Evolutionary conservation across 1,140 invertebrate species (phyloP), one percentile per base, ranked within the genome.

Genomic region (Andricus grossulariae): DNA sequence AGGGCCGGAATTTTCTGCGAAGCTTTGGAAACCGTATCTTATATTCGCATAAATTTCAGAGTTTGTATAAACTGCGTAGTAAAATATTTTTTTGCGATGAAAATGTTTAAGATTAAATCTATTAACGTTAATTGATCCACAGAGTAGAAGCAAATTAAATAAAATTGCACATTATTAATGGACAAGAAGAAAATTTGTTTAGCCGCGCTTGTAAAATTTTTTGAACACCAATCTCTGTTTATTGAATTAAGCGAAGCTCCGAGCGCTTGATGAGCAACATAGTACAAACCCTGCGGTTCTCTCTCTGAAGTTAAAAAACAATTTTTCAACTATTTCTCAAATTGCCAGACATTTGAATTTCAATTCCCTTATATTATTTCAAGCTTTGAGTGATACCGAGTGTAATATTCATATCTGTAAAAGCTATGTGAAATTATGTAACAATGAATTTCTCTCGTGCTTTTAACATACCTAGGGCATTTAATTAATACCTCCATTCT

Each of bases 151-250:
- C 6, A 60, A 15, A 60, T 60, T 32, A 15, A 19, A 32, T 10
- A 60, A 60, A 60, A 60, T 60, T 60, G 21, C 12, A 60, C 21
- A 32, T 60, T 60, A 60, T 60, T 60, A 60, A 60, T 32, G 39
- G 57, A 60, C 25, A 5, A 32, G 57, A 10, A 25, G 55, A 60
- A 60, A 60, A 21, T 60, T 60, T 32, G 57, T 60, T 60, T 6
- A 39, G 16, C 21, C 57, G 25, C 32, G 21, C 21, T 25, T 39
- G 57, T 60, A 60, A 60, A 60, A 60, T 60, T 32, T 60, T 39
- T 32, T 15, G 19, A 13, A 32, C 57, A 15, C 57, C 15, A 13
- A 11, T 60, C 13, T 15, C 57, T 13, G 21, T 60, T 60, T 60
- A 60, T 60, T 60, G 13, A 60, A 60, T 60, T 60, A 60, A 32